These are phyloP conservation scores for Pristionchus entomophagus DNA, from an alignment of 2,888 invertebrate genomes.

Conservation along the genomic window DNA sequence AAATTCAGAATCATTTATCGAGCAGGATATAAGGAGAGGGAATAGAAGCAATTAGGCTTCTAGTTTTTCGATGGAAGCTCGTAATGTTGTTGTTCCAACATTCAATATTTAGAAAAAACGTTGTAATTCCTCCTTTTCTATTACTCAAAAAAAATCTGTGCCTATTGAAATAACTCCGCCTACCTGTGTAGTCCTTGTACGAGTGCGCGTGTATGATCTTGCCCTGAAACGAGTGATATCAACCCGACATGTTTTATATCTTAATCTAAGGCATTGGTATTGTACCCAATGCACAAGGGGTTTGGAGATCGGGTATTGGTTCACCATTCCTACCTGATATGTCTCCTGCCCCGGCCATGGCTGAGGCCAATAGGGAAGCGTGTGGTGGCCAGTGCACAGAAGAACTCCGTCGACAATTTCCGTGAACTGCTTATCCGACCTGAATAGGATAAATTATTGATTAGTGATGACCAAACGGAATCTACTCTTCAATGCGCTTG, in stretches of 20 bases:
- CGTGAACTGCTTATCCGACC: background rate
- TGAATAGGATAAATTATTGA: background rate
- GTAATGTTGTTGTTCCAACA: constrained; percentile 70
- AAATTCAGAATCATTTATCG: background rate
- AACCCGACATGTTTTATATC: no score
- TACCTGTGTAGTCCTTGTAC: constrained; percentile 9
- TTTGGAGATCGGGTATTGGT: background rate
- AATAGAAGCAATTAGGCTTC: background rate
- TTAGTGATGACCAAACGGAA: no score
- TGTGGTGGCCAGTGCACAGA: constrained; percentile 12
- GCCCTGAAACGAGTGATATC: no score
- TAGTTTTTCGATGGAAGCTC: background rate
- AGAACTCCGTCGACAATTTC: background rate
- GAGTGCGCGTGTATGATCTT: constrained; percentile 52
- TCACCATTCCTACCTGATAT: background rate
- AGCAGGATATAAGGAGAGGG: no score
- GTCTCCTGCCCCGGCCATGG: background rate
- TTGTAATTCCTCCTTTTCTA: no score
- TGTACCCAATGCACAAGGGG: background rate
- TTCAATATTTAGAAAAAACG: no score
- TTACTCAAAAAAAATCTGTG: no score
- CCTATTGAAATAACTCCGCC: background rate
- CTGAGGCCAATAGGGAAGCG: background rate
- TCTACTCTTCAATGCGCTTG: no score
- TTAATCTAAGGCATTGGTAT: background rate